Evolutionary conservation across 2,113 vertebrate species (phyloP).

Genomic region (Dolichotis patagonum): DNA sequence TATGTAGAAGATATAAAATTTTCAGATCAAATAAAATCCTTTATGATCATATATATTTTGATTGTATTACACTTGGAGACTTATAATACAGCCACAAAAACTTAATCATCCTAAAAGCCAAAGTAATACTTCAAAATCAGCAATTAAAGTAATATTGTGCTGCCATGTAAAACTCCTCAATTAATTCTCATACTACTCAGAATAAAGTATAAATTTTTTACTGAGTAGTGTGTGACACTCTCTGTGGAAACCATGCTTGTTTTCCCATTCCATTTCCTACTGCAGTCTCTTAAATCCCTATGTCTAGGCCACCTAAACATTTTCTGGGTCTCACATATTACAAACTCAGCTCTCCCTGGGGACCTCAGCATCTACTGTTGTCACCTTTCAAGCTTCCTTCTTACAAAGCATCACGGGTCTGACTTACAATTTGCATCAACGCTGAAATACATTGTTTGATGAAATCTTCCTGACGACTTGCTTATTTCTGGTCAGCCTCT

Average conservation of each 20-base stretch:
- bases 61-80: not conserved
- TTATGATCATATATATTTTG: not conserved
- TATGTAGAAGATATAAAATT: not conserved
- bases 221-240: not conserved
- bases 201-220: not conserved
- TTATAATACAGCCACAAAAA: not conserved
- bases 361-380: fast-evolving
- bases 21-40: not conserved
- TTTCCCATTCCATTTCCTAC: fast-evolving
- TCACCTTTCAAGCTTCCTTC: not conserved
- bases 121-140: not conserved
- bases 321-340: not conserved
- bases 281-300: fast-evolving
- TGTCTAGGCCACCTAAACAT: not conserved
- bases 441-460: not conserved
- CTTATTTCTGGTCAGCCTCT: not conserved
- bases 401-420: not conserved
- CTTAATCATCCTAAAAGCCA: not conserved
- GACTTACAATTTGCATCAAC: not conserved
- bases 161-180: not conserved
- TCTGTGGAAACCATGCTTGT: fast-evolving
- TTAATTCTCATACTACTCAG: not conserved
- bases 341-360: not conserved
- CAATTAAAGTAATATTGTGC: not conserved
- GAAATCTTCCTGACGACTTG: not conserved